Evolutionary conservation across 2,113 vertebrate genomes (phyloP).

Genomic region (Myodes glareolus): DNA sequence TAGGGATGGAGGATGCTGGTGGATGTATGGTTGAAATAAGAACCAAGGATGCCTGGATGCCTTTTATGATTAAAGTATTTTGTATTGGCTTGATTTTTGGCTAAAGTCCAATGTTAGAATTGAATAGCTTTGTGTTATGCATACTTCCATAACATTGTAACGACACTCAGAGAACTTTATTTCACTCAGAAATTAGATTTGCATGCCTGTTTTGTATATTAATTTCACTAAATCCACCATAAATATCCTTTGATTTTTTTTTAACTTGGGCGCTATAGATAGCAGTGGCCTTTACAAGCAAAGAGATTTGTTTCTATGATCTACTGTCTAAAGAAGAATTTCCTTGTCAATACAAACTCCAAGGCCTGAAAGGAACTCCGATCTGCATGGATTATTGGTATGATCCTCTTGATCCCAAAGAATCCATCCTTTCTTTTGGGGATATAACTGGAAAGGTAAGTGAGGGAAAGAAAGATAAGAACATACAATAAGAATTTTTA

Average conservation of each 20-base stretch:
- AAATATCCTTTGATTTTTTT: conserved; percentile 17
- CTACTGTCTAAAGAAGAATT: conserved; percentile 87
- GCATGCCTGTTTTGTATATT: not conserved
- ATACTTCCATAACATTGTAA: not conserved
- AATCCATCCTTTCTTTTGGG: conserved; percentile 88
- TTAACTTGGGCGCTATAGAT: conserved; percentile 74
- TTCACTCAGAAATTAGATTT: conserved; percentile 40
- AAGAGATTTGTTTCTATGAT: conserved; percentile 92
- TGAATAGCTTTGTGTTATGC: not conserved
- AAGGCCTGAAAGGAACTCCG: conserved; percentile 86
- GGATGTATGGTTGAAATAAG: not conserved
- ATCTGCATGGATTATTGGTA: conserved; percentile 89
- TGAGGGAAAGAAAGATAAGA: not conserved
- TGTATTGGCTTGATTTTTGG: not conserved
- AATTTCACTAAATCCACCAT: conserved; percentile 16
- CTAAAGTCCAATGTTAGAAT: not conserved
- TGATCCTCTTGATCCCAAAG: conserved; percentile 83
- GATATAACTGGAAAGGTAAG: conserved; percentile 90
- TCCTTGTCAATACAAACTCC: conserved; percentile 87
- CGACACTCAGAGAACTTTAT: not conserved
- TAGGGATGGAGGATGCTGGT: not conserved
- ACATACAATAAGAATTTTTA: not conserved
- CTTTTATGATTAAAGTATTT: not conserved
- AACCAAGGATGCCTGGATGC: not conserved
- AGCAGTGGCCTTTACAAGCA: conserved; percentile 89